Conservation (phyloP, 2,888 invertebrate species). For the Phlogophora meticulosa region DNA sequence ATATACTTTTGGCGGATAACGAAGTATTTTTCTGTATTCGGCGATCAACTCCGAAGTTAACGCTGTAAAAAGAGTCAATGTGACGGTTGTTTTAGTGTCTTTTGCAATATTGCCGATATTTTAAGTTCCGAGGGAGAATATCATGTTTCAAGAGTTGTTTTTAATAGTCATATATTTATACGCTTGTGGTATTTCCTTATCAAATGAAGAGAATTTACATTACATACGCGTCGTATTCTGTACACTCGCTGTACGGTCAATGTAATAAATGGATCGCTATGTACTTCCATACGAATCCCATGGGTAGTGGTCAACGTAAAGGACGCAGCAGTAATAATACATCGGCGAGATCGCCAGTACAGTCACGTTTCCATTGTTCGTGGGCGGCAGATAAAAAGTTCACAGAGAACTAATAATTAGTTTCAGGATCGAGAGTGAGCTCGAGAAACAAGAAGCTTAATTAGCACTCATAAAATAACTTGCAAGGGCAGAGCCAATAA, state of each 20-base stretch:
- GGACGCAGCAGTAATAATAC: slow-evolving; percentile 75
- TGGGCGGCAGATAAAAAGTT: slow-evolving; percentile 87
- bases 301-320: slow-evolving; percentile 65
- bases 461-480: slow-evolving; percentile 84
- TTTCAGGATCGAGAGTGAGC: slow-evolving; percentile 81
- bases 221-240: slow-evolving; percentile 29
- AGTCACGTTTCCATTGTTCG: slow-evolving; percentile 90
- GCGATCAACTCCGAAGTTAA: slow-evolving; percentile 71
- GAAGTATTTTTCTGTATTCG: slow-evolving; percentile 68
- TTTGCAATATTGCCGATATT: slow-evolving; percentile 73
- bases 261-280: slow-evolving; percentile 53
- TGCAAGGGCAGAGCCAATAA: slow-evolving; percentile 41
- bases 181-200: slow-evolving; percentile 76
- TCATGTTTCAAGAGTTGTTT: slow-evolving; percentile 73
- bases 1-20: slow-evolving; percentile 68
- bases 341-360: slow-evolving; percentile 81
- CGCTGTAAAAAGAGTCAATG: slow-evolving; percentile 71
- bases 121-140: slow-evolving; percentile 74
- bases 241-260: slow-evolving; percentile 22
- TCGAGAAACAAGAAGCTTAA: slow-evolving; percentile 87
- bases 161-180: slow-evolving; percentile 61
- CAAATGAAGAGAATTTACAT: slow-evolving; percentile 65
- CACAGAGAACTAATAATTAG: slow-evolving; percentile 87
- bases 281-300: slow-evolving; percentile 44
- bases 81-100: slow-evolving; percentile 68